Evolutionary conservation across 2,113 vertebrate species (phyloP).

Genomic region (Accipiter cooperii): DNA sequence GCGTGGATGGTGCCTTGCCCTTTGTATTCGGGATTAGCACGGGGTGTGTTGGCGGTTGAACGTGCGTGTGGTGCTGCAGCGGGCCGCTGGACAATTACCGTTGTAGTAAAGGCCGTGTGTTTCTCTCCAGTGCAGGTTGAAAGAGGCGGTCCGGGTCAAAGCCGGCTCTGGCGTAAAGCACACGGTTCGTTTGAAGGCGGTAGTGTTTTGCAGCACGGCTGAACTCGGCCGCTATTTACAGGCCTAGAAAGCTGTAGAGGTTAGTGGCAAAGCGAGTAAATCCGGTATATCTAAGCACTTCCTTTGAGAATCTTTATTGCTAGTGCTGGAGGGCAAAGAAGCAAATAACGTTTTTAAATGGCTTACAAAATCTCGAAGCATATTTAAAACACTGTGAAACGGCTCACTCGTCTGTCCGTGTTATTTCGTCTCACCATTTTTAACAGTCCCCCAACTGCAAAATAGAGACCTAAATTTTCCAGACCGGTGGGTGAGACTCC

Average conservation of each 20-base stretch:
- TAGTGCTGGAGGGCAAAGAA: not conserved
- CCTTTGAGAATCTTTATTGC: not conserved
- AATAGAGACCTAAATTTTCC: not conserved
- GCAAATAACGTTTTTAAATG: not conserved
- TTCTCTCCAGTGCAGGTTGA: not conserved
- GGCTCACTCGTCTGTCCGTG: accelerated
- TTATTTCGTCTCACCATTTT: not conserved
- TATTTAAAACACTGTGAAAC: not conserved
- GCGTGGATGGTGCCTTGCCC: not conserved
- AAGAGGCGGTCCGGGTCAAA: not conserved
- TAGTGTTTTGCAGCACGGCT: not conserved
- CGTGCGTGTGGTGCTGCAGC: not conserved
- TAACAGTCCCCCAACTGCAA: not conserved
- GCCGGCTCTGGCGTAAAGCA: not conserved
- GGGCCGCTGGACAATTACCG: accelerated
- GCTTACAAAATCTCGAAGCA: not conserved
- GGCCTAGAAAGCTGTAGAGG: not conserved
- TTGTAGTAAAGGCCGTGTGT: accelerated
- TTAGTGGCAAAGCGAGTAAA: not conserved
- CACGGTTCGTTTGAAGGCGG: not conserved
- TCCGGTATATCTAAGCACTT: not conserved
- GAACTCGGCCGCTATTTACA: accelerated
- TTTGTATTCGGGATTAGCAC: not conserved
- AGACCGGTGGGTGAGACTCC: not conserved
- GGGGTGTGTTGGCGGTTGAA: not conserved